Conservation (phyloP, 2,113 vertebrate genomes). For the Riparia riparia region DNA sequence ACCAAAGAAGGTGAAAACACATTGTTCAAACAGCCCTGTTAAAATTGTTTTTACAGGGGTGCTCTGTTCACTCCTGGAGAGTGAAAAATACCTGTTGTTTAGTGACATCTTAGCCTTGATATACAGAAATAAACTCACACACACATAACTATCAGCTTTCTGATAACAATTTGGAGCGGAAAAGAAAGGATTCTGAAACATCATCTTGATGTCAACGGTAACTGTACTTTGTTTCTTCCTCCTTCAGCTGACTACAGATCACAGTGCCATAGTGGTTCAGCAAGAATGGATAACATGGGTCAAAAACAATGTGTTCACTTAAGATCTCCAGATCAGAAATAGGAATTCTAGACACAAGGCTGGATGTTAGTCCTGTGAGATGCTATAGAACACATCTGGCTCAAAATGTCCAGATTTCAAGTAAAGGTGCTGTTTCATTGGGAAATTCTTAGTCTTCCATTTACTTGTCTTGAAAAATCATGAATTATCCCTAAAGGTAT, state of each 20-base stretch:
- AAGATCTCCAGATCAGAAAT: neutral
- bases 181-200: neutral
- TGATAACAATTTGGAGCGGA: neutral
- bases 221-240: neutral
- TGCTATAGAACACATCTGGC: neutral
- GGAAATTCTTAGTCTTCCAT: neutral
- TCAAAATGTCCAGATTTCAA: neutral
- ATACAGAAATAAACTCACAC: neutral
- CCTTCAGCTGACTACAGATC: neutral
- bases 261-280: neutral
- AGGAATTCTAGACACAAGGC: neutral
- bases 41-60: neutral
- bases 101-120: neutral
- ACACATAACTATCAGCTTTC: neutral
- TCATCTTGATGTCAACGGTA: accelerated
- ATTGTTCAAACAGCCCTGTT: neutral
- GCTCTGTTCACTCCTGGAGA: neutral
- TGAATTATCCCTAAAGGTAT: neutral
- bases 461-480: neutral
- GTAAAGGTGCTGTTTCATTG: neutral
- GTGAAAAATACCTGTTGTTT: neutral
- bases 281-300: neutral
- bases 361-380: neutral
- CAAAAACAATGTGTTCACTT: neutral
- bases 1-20: neutral